Percentiles rank a stretch among this genome's conserved stretches.
These are phyloP conservation scores for Clarias laeviceps DNA, from an alignment of 2,797 vertebrate species.

Conservation along the genomic window DNA sequence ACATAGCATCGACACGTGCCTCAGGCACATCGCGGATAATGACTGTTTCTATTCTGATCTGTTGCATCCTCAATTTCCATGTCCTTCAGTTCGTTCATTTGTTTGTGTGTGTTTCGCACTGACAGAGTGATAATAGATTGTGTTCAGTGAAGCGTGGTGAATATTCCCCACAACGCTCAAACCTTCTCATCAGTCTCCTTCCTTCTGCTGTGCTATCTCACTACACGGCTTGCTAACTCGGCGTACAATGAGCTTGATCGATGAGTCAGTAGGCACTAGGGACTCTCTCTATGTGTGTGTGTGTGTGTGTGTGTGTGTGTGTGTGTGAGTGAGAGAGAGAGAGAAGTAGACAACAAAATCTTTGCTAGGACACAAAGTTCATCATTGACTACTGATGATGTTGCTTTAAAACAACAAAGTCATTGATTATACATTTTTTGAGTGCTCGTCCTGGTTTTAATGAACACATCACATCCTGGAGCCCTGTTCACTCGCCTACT, in stretches of 20 bases:
- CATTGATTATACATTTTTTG: background rate
- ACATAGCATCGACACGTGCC: background rate
- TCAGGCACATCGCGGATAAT: background rate
- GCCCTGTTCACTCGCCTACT: background rate
- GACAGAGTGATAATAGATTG: slow-evolving; percentile 47
- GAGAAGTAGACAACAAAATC: background rate
- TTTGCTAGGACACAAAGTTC: background rate
- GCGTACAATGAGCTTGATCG: slow-evolving; percentile 35
- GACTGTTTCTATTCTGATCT: background rate
- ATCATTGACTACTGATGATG: background rate
- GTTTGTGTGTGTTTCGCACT: slow-evolving; percentile 25
- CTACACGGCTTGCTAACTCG: slow-evolving; percentile 9
- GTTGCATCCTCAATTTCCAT: slow-evolving; percentile 4
- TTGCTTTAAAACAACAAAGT: background rate
- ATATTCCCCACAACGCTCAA: slow-evolving; percentile 38
- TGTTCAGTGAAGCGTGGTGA: background rate
- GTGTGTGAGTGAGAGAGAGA: no score
- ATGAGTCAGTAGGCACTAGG: slow-evolving; percentile 28
- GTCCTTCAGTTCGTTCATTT: background rate
- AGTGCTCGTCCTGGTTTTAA: no score
- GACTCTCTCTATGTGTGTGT: background rate
- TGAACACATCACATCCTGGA: background rate
- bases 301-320: background rate
- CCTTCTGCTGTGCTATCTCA: slow-evolving; percentile 10
- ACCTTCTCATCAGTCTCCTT: slow-evolving; percentile 39